Evolutionary conservation across 1,140 invertebrate species (phyloP).

Genomic region (Drosophila varians): DNA sequence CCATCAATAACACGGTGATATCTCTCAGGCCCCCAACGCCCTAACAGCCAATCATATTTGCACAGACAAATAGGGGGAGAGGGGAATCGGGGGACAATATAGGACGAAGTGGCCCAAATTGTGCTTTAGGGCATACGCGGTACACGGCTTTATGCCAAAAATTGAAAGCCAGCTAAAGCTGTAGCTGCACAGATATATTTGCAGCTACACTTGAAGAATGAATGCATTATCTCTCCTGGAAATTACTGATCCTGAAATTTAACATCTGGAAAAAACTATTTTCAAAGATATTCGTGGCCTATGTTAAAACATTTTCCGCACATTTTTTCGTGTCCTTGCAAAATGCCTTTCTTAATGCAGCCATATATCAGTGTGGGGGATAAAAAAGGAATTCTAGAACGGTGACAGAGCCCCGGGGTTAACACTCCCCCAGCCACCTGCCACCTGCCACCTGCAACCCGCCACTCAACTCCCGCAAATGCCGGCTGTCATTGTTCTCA

Average conservation of each 20-base stretch:
- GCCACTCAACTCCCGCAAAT: constrained; percentile 26
- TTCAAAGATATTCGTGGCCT: not conserved
- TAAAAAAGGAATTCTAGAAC: constrained; percentile 37
- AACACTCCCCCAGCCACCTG: constrained; percentile 3
- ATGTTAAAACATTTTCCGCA: not conserved
- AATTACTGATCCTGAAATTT: no score
- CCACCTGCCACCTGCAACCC: constrained; percentile 3
- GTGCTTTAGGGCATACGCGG: constrained; percentile 54
- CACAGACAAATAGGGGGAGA: constrained; percentile 22
- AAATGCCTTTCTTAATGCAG: not conserved
- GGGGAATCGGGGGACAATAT: not conserved
- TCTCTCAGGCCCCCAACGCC: constrained; percentile 31
- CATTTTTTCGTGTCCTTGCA: not conserved
- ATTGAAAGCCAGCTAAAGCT: constrained; percentile 53
- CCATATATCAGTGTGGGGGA: constrained; percentile 4
- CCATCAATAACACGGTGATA: constrained; percentile 52
- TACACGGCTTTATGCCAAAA: constrained; percentile 73
- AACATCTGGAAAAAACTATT: no score
- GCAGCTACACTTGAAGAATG: not conserved
- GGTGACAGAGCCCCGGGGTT: constrained; percentile 33
- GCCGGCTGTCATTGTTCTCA: constrained; percentile 74
- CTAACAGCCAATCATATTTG: constrained; percentile 58
- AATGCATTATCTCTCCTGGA: not conserved
- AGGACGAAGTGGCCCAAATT: constrained; percentile 1
- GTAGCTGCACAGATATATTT: constrained; percentile 31